Evolutionary conservation across 2,113 vertebrate species (phyloP).

Genomic region (Colistium nudipinnis): DNA sequence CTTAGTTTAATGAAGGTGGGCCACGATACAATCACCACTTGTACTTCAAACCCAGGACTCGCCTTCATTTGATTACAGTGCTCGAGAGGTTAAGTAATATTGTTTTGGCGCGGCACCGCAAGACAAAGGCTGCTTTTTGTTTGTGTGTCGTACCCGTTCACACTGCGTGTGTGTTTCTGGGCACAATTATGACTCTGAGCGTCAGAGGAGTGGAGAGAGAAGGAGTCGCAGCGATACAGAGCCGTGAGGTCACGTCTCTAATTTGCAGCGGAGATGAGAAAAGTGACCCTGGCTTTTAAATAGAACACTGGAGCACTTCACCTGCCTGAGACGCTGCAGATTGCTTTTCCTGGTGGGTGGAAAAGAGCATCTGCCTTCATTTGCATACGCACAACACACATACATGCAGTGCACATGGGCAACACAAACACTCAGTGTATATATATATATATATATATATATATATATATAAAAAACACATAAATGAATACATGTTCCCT

Average conservation of each 20-base stretch:
- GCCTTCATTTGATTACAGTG: slow-evolving; percentile 58
- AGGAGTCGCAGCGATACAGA: slow-evolving; percentile 22
- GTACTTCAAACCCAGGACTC: slow-evolving; percentile 29
- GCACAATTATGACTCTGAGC: slow-evolving; percentile 46
- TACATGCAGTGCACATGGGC: not conserved
- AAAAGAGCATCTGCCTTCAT: slow-evolving; percentile 53
- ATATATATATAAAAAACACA: slow-evolving; percentile 15
- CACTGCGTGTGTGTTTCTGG: slow-evolving; percentile 21
- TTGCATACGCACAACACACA: slow-evolving; percentile 39
- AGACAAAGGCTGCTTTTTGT: slow-evolving; percentile 38
- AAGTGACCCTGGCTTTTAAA: slow-evolving; percentile 73
- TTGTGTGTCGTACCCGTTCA: slow-evolving; percentile 34
- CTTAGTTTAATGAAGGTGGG: slow-evolving; percentile 53
- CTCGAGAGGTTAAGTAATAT: slow-evolving; percentile 58
- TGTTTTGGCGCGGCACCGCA: slow-evolving; percentile 26
- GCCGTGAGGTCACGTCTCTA: slow-evolving; percentile 63
- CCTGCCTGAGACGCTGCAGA: slow-evolving; percentile 58
- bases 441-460: slow-evolving; percentile 20
- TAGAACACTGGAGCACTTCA: slow-evolving; percentile 70
- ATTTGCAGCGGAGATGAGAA: slow-evolving; percentile 75
- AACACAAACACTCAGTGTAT: not conserved
- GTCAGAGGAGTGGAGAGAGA: slow-evolving; percentile 31
- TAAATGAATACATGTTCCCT: slow-evolving; percentile 10
- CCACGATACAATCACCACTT: slow-evolving; percentile 16
- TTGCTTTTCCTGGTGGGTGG: slow-evolving; percentile 64